Percentiles rank a stretch among this genome's conserved stretches.
Evolutionary conservation across 2,797 vertebrate species (phyloP).

Genomic region (Microhierax caerulescens): DNA sequence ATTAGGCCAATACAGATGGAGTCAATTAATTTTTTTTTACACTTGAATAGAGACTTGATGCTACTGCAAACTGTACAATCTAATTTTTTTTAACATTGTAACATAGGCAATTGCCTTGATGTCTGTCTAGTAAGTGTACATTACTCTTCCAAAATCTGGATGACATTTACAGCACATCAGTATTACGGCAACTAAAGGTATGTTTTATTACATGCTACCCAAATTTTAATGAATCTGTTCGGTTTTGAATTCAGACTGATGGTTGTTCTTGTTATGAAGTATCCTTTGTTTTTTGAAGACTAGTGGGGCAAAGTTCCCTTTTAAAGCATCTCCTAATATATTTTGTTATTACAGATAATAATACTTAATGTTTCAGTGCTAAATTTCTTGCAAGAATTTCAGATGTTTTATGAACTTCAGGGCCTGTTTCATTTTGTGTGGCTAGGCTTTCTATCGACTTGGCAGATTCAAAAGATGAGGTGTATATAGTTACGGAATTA

Average conservation of each 20-base stretch:
- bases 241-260: neutral
- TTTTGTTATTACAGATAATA: neutral
- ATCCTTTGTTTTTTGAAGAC: neutral
- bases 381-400: neutral
- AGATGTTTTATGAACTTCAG: neutral
- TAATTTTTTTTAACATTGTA: conserved; percentile 8
- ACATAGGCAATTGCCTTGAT: neutral
- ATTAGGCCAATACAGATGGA: conserved; percentile 79
- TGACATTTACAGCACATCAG: neutral
- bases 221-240: neutral
- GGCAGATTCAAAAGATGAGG: neutral
- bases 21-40: conserved; percentile 72
- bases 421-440: neutral
- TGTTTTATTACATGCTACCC: neutral
- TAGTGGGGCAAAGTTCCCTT: neutral
- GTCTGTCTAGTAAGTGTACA: neutral
- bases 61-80: conserved; percentile 31
- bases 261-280: neutral
- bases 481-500: neutral
- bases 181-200: neutral
- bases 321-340: neutral
- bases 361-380: neutral
- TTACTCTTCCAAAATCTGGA: neutral
- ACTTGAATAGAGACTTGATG: conserved; percentile 72
- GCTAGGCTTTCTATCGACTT: neutral